Base-by-base conservation (phyloP, 2,113 vertebrate species). In the Gambusia holbrooki region DNA sequence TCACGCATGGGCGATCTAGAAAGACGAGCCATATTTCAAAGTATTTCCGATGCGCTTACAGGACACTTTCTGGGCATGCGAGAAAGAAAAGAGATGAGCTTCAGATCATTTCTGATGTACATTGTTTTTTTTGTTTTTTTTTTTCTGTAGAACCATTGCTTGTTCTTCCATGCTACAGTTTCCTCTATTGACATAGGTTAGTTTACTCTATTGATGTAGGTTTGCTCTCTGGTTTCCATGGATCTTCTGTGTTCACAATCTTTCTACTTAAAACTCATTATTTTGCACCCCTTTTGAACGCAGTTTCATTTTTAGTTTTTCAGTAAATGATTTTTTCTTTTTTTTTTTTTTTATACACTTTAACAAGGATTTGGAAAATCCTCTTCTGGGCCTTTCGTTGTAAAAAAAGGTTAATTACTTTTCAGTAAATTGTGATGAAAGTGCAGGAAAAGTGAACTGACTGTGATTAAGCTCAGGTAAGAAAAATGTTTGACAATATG, bases 51-150 rank as follows among this genome's bases (percentile, higher is more conserved):
- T 76, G 17, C 45, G 66, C 33, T 45, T 30, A 11, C n/a, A 22
- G 37, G 71, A 81, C 71, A 62, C 62, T 83, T 37, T 85, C 69
- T 79, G 75, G 77, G 81, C 27, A n/a, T 33, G 28, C 32, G 75
- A 66, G 37, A 80, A 79, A 79, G 80, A 71, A 62, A 37, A 67
- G 25, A 30, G 32, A 76, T 33, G 76, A 15, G 69, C 62, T 30
- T 73, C 42, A 78, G 69, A 73, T 82, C 58, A 32, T 79, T 74
- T 76, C 28, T 77, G 74, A 73, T 79, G 54, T 66, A 76, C 83
- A 1, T 54, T 74, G n/a, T 72, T 67, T 54, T 45, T 77, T 62
- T 70, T 17, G 11, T 33, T 7, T 33, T 70, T 17, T 3, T 6
- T 33, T 33, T 33, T 15, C 33, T 48, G 76, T 73, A 40, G 11